A percentile compares a stretch with the other conserved stretches of the same genome.
Evolutionary conservation across 1,140 invertebrate species (phyloP).

Genomic region (Argopecten irradians): DNA sequence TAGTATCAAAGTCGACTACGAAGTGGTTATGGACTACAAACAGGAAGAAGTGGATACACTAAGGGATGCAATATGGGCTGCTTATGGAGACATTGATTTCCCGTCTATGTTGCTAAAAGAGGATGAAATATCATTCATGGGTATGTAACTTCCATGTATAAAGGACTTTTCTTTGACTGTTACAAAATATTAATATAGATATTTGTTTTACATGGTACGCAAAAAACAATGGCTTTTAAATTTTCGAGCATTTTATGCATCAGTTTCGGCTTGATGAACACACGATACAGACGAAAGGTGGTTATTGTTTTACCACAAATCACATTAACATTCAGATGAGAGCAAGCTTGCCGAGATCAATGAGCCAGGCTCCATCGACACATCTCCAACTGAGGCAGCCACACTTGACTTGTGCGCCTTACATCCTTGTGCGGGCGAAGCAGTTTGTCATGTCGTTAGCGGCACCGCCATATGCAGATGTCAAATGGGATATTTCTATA

Average conservation of each 20-base stretch:
- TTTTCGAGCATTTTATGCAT: too few species aligned
- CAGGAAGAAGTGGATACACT: slow-evolving; percentile 14
- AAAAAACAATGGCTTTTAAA: too few species aligned
- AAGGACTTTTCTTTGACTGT: too few species aligned
- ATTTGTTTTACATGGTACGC: too few species aligned
- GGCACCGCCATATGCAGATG: background rate
- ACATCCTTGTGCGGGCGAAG: background rate
- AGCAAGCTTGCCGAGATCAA: background rate
- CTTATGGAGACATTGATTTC: background rate
- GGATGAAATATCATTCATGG: background rate
- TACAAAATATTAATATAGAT: too few species aligned
- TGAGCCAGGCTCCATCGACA: background rate
- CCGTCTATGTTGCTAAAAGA: background rate
- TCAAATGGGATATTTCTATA: background rate
- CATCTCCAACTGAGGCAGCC: background rate
- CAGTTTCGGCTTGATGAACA: too few species aligned
- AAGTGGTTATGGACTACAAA: slow-evolving; percentile 14
- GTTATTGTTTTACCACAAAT: background rate
- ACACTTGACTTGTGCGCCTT: background rate
- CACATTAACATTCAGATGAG: background rate
- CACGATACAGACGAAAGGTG: too few species aligned
- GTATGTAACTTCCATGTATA: background rate
- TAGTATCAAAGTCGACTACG: slow-evolving; percentile 34
- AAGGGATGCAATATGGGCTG: background rate
- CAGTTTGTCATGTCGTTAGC: background rate